Base-by-base conservation (phyloP, 2,113 vertebrate species). In the Bettongia penicillata region DNA sequence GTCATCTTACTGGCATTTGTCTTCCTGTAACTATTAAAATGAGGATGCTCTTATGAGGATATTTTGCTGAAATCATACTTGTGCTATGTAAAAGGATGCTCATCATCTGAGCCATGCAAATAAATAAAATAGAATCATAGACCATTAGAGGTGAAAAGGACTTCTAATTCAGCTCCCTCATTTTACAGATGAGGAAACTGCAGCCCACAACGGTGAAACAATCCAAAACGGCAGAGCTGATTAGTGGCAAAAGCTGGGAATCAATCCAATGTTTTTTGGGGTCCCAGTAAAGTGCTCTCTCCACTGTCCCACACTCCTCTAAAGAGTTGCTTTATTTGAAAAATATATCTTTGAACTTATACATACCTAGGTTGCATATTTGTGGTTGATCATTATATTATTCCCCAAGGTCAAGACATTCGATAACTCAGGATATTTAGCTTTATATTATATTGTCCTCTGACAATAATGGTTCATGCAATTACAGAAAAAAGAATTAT, bases 401-500 rank as follows among this genome's bases (percentile, higher is more conserved):
- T 47, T 50, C 77, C 68, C 57, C 95, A 77, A 94, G 91, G 5
- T 5, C 51, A 94, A 8, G 31, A n/a, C 8, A 68, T 95, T 94
- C 84, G 55, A 61, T n/a, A 51, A 25, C 53, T 93, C 92, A 94
- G 31, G n/a, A 90, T 24, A 51, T 61, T 61, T 61, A 61, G 28
- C 10, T 68, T 68, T 55, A 77, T 94, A 94, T 89, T 93, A 89
- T 94, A 77, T 96, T 51, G 91, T 95, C 53, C 89, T 91, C 47
- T 91, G n/a, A 31, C 53, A 84, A 93, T 53, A n/a, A 22, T 57
- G n/a, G 51, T 92, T 95, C 93, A 77, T 93, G 77, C 95, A 91
- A 94, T 94, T 93, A 92, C 11, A 68, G 37, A 91, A 53, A 2
- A 93, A 93, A 89, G 43, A 19, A 92, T 37, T 43, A 53, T 50